Percentiles rank a stretch among this genome's conserved stretches.
These are phyloP conservation scores for Helicoverpa assulta DNA, from an alignment of 2,888 invertebrate genomes.

Conservation along the genomic window DNA sequence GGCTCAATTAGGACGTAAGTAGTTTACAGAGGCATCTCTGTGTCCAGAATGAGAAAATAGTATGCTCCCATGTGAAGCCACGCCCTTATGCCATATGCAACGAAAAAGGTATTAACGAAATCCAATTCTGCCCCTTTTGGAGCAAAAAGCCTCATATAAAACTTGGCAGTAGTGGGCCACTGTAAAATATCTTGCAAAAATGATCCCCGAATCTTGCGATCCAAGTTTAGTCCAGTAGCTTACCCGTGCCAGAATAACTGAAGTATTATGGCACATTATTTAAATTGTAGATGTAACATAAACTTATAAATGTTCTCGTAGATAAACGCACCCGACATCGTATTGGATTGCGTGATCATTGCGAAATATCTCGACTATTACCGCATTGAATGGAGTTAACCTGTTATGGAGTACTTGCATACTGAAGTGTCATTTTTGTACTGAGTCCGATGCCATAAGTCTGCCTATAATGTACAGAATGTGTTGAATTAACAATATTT, in stretches of 20 bases:
- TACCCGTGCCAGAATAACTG: slow-evolving; percentile 19
- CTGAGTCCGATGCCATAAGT: slow-evolving; percentile 11
- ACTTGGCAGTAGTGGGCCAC: slow-evolving; percentile 11
- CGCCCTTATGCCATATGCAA: background rate
- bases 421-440: slow-evolving; percentile 20
- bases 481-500: slow-evolving; percentile 27
- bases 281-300: slow-evolving; percentile 1
- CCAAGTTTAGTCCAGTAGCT: slow-evolving; percentile 1
- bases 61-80: background rate
- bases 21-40: slow-evolving; percentile 19
- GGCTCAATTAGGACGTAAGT: slow-evolving; percentile 47
- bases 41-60: background rate
- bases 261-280: background rate
- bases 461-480: background rate
- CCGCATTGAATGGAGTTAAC: slow-evolving; percentile 9
- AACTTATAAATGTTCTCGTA: slow-evolving; percentile 3
- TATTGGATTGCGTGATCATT: slow-evolving; percentile 11
- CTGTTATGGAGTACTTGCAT: slow-evolving; percentile 5
- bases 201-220: slow-evolving; percentile 3
- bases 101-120: background rate
- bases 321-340: background rate
- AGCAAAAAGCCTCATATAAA: background rate
- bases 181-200: slow-evolving; percentile 27
- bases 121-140: background rate
- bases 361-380: slow-evolving; percentile 23